Evolutionary conservation across 2,888 invertebrate species (phyloP).

Genomic region (Pandemis corylana): DNA sequence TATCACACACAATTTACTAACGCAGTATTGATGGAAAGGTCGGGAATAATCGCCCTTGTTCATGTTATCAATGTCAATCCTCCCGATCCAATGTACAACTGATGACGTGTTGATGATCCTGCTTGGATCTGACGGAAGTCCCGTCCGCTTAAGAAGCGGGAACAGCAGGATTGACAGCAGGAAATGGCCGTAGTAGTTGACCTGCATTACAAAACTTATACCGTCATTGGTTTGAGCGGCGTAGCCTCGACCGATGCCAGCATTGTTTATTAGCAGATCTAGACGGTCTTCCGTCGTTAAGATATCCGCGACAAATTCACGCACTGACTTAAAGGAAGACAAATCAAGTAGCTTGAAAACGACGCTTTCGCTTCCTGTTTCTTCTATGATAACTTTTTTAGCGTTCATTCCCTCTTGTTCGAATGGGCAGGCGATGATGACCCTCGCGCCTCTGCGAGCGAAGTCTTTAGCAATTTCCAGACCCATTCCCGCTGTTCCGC

Average conservation of each 20-base stretch:
- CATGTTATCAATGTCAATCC: conserved; percentile 87
- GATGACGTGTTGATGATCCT: conserved; percentile 93
- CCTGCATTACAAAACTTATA: conserved; percentile 94
- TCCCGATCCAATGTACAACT: conserved; percentile 88
- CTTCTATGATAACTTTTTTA: conserved; percentile 86
- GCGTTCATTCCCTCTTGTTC: conserved; percentile 67
- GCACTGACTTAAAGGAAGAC: conserved; percentile 89
- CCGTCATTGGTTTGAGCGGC: conserved; percentile 88
- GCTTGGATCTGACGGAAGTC: conserved; percentile 84
- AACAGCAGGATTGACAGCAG: conserved; percentile 94
- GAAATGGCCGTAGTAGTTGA: conserved; percentile 97
- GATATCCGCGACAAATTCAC: conserved; percentile 92
- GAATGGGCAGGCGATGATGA: conserved; percentile 75
- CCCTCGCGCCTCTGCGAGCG: conserved; percentile 71
- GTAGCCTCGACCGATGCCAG: conserved; percentile 88
- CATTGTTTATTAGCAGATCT: conserved; percentile 95
- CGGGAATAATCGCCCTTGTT: conserved; percentile 84
- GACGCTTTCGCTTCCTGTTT: conserved; percentile 88
- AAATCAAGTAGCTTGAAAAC: conserved; percentile 90
- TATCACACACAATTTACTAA: conserved; percentile 89
- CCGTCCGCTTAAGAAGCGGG: conserved; percentile 88
- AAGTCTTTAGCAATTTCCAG: conserved; percentile 72
- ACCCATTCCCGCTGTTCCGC: conserved; percentile 76
- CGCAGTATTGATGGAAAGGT: conserved; percentile 83
- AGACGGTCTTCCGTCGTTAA: conserved; percentile 88